These are phyloP conservation scores for Muschampia plurimacula DNA, from an alignment of 2,888 invertebrate species.

Conservation along the genomic window DNA sequence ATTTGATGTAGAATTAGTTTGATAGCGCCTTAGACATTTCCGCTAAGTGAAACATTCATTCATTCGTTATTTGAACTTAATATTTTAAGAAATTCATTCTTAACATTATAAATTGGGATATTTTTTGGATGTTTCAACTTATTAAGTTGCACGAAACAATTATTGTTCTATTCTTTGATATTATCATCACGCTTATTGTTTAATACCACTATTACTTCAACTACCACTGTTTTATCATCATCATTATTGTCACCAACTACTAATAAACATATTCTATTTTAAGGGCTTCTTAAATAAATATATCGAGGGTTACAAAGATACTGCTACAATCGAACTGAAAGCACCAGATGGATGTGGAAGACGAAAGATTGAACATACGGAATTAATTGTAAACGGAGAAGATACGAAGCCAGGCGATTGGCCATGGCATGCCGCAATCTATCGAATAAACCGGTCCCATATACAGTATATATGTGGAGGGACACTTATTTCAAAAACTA, in stretches of 20 bases:
- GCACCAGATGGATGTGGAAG: slow-evolving; percentile 57
- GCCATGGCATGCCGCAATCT: slow-evolving; percentile 74
- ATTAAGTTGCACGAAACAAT: too few species aligned
- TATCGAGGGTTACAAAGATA: slow-evolving; percentile 40
- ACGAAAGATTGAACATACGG: slow-evolving; percentile 58
- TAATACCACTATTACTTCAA: too few species aligned
- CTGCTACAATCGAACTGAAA: slow-evolving; percentile 47
- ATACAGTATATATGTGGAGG: slow-evolving; percentile 69
- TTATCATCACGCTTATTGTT: too few species aligned
- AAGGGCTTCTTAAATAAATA: slow-evolving; percentile 19
- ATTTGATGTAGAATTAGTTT: too few species aligned
- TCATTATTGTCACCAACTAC: neutral
- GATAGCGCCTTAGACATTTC: too few species aligned
- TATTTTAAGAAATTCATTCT: too few species aligned
- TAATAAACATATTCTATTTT: neutral
- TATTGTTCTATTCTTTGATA: too few species aligned
- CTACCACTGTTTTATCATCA: too few species aligned
- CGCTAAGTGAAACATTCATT: too few species aligned
- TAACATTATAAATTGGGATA: too few species aligned
- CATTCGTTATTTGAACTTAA: too few species aligned
- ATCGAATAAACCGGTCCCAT: slow-evolving; percentile 49
- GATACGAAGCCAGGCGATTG: slow-evolving; percentile 68
- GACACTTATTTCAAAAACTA: slow-evolving; percentile 59
- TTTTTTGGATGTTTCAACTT: too few species aligned
- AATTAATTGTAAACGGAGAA: slow-evolving; percentile 62